Conservation (phyloP, 2,888 invertebrate genomes). For the Tanytarsus gracilentus region DNA sequence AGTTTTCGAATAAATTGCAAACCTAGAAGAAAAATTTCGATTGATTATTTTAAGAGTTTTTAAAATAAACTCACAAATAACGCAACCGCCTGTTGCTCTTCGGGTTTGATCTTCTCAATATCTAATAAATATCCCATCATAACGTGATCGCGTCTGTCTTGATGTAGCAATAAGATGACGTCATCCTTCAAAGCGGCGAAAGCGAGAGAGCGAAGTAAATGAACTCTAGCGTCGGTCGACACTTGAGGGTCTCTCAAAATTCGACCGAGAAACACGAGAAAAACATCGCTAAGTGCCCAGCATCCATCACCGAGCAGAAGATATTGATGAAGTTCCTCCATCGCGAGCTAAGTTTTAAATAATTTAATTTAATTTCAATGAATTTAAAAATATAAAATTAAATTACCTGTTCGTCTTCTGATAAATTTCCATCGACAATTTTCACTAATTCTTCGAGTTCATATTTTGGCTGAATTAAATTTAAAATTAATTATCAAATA, state of each 20-base stretch:
- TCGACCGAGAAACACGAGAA: conserved; percentile 68
- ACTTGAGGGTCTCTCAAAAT: conserved; percentile 53
- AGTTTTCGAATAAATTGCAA: conserved; percentile 82
- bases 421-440: conserved; percentile 60
- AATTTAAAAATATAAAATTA: conserved; percentile 35
- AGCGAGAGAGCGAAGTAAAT: conserved; percentile 61
- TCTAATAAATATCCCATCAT: conserved; percentile 79
- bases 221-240: conserved; percentile 53
- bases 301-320: conserved; percentile 82
- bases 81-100: conserved; percentile 71
- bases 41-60: conserved; percentile 6
- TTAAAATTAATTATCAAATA: neutral
- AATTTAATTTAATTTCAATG: neutral
- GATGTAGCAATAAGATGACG: conserved; percentile 78
- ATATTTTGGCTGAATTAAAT: conserved; percentile 48
- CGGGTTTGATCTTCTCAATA: conserved; percentile 62
- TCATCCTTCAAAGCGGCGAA: conserved; percentile 78
- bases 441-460: conserved; percentile 66
- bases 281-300: conserved; percentile 86
- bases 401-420: conserved; percentile 55
- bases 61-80: conserved; percentile 57
- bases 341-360: conserved; percentile 41
- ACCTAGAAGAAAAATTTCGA: conserved; percentile 47
- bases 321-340: conserved; percentile 80
- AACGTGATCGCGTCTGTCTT: conserved; percentile 79